A percentile compares a stretch with the other conserved stretches of the same genome.
Conservation (phyloP, 2,113 vertebrate genomes). For the Narcine bancroftii region DNA sequence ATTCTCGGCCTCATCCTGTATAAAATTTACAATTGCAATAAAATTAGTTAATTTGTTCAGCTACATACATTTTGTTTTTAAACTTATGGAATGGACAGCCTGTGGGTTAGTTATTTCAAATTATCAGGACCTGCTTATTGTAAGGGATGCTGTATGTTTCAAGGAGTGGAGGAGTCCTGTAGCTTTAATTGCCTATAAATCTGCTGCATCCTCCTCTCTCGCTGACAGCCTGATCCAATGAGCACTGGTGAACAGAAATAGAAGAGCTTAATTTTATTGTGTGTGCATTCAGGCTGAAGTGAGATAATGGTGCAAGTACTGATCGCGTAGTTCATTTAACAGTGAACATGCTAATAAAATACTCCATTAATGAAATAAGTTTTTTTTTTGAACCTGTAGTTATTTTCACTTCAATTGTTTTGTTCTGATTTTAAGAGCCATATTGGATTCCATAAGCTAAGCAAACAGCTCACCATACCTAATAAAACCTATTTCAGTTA, state of each 20-base stretch:
- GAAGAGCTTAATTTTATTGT: slow-evolving; percentile 83
- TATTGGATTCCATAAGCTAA: not conserved
- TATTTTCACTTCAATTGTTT: not conserved
- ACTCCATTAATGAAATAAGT: slow-evolving; percentile 72
- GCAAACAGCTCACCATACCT: not conserved
- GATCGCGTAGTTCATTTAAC: slow-evolving; percentile 61
- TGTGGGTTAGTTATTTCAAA: not conserved
- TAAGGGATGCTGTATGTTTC: slow-evolving; percentile 57
- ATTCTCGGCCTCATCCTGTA: not conserved
- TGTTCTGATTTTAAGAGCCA: not conserved
- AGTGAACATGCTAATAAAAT: slow-evolving; percentile 72
- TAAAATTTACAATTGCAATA: not conserved
- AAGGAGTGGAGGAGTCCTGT: slow-evolving; percentile 73
- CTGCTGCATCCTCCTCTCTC: slow-evolving; percentile 74
- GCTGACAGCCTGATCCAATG: slow-evolving; percentile 63
- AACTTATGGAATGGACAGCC: not conserved
- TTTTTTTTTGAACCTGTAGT: not conserved
- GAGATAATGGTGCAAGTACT: slow-evolving; percentile 71
- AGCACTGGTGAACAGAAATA: slow-evolving; percentile 91
- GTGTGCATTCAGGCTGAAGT: slow-evolving; percentile 61
- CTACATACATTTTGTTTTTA: not conserved
- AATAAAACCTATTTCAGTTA: too few species aligned
- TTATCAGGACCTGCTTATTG: slow-evolving; percentile 47
- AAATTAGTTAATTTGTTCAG: not conserved
- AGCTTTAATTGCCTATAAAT: slow-evolving; percentile 97